Percentiles rank a stretch among this genome's conserved stretches.
These are phyloP conservation scores for Halcyon badia DNA, from an alignment of 2,797 vertebrate species.

Conservation along the genomic window DNA sequence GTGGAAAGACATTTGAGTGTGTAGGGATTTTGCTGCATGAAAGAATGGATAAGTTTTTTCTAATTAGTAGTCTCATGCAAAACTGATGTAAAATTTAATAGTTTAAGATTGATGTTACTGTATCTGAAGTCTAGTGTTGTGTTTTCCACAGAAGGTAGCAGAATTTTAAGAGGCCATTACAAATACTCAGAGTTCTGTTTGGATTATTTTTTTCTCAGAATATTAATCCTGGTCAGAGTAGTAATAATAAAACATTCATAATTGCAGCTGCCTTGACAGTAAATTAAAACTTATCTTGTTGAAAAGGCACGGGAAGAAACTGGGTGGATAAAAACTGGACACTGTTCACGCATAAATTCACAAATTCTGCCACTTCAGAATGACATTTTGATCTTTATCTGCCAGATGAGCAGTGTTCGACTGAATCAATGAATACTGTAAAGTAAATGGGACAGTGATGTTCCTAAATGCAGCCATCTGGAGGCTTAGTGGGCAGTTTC, in stretches of 20 bases:
- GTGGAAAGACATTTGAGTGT: not conserved
- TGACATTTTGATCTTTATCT: not conserved
- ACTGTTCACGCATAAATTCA: not conserved
- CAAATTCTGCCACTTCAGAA: not conserved
- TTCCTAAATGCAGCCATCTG: not conserved
- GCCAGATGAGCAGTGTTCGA: not conserved
- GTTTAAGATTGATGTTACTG: not conserved
- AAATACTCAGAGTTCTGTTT: not conserved
- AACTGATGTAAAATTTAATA: not conserved
- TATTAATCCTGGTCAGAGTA: not conserved
- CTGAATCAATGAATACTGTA: not conserved
- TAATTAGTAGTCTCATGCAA: not conserved
- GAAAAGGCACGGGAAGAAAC: not conserved
- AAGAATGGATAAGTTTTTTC: not conserved
- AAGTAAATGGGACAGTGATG: not conserved
- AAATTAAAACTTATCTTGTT: not conserved
- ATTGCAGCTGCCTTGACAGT: not conserved
- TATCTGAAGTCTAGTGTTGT: not conserved
- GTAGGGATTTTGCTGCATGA: not conserved
- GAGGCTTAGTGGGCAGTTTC: not conserved
- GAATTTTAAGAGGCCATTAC: not conserved
- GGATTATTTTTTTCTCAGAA: not conserved
- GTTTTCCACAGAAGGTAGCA: not conserved
- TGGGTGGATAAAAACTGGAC: not conserved
- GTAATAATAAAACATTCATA: not conserved